These are phyloP conservation scores for Boulengeromyrus knoepffleri DNA, from an alignment of 2,113 vertebrate genomes.

Conservation along the genomic window DNA sequence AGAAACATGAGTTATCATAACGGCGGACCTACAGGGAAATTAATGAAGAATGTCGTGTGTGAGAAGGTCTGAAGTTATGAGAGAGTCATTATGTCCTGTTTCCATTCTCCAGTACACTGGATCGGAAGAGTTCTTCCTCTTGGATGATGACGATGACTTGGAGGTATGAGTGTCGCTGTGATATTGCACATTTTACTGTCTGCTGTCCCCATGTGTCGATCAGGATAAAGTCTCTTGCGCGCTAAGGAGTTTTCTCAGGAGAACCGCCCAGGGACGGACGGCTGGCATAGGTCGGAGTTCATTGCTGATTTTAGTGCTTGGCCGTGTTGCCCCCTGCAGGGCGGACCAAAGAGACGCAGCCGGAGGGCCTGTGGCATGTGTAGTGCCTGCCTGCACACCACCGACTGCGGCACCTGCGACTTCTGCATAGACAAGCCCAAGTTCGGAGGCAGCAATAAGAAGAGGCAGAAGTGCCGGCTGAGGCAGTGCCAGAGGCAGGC, in stretches of 20 bases:
- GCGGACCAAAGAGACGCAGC: slow-evolving; percentile 53
- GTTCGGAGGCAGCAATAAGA: slow-evolving; percentile 82
- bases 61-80: neutral
- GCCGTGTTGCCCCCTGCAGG: slow-evolving; percentile 25
- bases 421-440: slow-evolving; percentile 84
- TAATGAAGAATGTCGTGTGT: neutral
- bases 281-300: neutral
- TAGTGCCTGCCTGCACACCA: slow-evolving; percentile 68
- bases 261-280: neutral
- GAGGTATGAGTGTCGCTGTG: neutral
- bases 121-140: slow-evolving; percentile 52
- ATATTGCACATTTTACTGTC: neutral
- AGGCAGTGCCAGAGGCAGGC: slow-evolving; percentile 78
- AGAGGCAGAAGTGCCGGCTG: slow-evolving; percentile 80
- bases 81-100: neutral
- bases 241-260: neutral
- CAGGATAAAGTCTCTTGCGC: neutral
- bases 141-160: slow-evolving; percentile 38
- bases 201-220: neutral
- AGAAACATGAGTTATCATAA: neutral
- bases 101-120: slow-evolving; percentile 52
- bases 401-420: slow-evolving; percentile 78
- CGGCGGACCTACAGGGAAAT: neutral
- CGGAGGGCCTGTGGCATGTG: slow-evolving; percentile 74
- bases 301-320: neutral